Percentiles rank a stretch among this genome's conserved stretches.
Conservation (phyloP, 2,888 invertebrate species). For the Serrognathus titanus region DNA sequence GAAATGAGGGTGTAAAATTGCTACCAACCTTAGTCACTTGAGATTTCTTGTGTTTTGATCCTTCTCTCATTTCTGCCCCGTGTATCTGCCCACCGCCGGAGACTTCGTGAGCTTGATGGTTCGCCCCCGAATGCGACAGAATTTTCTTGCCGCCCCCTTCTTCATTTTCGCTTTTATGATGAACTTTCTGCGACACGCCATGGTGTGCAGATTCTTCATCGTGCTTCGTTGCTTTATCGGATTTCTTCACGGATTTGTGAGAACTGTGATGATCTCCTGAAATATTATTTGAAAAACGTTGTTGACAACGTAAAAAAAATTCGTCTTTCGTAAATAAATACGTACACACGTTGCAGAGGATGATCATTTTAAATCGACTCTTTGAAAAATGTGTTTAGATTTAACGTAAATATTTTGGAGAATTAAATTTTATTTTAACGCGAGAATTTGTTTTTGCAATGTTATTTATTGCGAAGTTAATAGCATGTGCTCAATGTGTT, state of each 20-base stretch:
- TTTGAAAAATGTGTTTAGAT: background rate
- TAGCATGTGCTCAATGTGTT: background rate
- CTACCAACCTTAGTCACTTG: slow-evolving; percentile 40
- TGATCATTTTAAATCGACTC: background rate
- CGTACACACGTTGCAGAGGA: background rate
- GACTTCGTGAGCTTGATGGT: slow-evolving; percentile 36
- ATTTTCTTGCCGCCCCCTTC: slow-evolving; percentile 43
- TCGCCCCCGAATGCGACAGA: slow-evolving; percentile 33
- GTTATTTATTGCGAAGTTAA: background rate
- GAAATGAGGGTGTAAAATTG: background rate
- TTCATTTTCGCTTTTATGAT: slow-evolving; percentile 36
- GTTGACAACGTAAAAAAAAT: too few species aligned
- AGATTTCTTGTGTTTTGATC: slow-evolving; percentile 38
- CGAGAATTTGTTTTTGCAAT: background rate
- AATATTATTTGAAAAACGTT: background rate
- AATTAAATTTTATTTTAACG: background rate
- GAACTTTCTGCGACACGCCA: slow-evolving; percentile 34
- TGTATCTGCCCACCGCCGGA: slow-evolving; percentile 36
- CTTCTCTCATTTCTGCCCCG: slow-evolving; percentile 38
- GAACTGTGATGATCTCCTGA: slow-evolving; percentile 24
- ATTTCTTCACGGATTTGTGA: slow-evolving; percentile 29
- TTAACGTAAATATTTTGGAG: background rate
- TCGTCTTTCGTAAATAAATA: too few species aligned
- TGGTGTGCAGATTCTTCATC: slow-evolving; percentile 39
- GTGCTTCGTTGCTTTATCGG: slow-evolving; percentile 35